A percentile compares a stretch with the other conserved stretches of the same genome.
Evolutionary conservation across 2,113 vertebrate genomes (phyloP).

Genomic region (Cavia aperea): DNA sequence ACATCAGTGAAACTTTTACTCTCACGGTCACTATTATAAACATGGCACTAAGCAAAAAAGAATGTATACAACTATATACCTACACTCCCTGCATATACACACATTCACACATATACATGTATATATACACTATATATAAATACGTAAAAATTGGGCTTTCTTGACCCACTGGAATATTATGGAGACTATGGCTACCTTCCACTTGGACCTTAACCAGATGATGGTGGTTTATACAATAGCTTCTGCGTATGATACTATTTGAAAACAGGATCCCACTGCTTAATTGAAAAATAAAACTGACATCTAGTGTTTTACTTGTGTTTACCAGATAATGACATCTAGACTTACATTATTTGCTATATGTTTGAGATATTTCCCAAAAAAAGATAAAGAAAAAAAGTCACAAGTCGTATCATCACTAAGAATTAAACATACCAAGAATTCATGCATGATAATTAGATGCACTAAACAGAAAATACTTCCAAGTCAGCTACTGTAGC

Average conservation of each 20-base stretch:
- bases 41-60: neutral
- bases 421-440: conserved; percentile 25
- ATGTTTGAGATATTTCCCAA: conserved; percentile 10
- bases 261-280: neutral
- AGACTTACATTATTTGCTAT: neutral
- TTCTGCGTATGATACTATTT: neutral
- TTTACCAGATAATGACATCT: conserved; percentile 21
- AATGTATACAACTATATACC: neutral
- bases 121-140: neutral
- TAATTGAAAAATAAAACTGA: conserved; percentile 12
- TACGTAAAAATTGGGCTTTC: neutral
- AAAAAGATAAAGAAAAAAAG: neutral
- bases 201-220: neutral
- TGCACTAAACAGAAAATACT: neutral
- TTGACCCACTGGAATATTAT: neutral
- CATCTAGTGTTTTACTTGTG: neutral
- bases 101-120: too few relatives aligned
- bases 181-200: neutral
- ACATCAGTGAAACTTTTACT: neutral
- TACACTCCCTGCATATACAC: neutral
- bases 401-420: neutral
- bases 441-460: neutral
- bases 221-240: neutral
- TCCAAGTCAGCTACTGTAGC: neutral
- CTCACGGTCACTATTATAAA: neutral